Base-by-base conservation (phyloP, 1,140 invertebrate species). In the Neodiprion virginianus region DNA sequence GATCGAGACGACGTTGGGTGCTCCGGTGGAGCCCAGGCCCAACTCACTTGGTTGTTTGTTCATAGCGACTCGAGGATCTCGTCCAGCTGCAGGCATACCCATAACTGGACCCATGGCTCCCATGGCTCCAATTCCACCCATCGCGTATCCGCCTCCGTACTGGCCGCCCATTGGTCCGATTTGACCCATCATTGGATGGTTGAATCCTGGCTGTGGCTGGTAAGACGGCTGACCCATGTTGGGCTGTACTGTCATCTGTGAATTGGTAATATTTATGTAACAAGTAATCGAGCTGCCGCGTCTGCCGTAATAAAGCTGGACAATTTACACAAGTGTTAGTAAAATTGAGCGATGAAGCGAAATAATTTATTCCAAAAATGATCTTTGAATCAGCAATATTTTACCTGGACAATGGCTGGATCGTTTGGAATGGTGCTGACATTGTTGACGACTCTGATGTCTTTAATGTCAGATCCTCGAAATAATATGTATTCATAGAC, bases 401-500 rank as follows among this genome's bases (percentile, higher is more conserved):
- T 40, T 40, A 92, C 92, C 87, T 97, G 95, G 88, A 99, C 95
- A 88, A 99, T 99, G 68, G 97, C 97, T 72, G 97, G 97, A 91
- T 99, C 97, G 91, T 97, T 93, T 85, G 95, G 89, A 84, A 96
- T 91, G 48, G 93, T 89, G 73, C 90, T 90, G 66, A 93, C 93
- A 92, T 92, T 94, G 84, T 94, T 95, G 67, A 98, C 93, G 74
- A 99, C 97, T 86, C 97, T 93, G 81, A 99, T 97, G 87, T 99
- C 98, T 89, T 99, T 99, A 83, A 99, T 99, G 87, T 99, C 98
- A 79, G 96, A 94, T 48, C 98, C 98, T 78, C 98, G 91, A 89
- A 99, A 99, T 71, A 99, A 93, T 79, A 99, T 99, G 87, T 98
- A 99, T 83, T 99, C 98, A 89, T 99, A 99, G 50, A 99, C 94